phyloP scores from a whole-genome alignment of 2,797 vertebrate species.

The Poeciliopsis paucimaculata region DNA sequence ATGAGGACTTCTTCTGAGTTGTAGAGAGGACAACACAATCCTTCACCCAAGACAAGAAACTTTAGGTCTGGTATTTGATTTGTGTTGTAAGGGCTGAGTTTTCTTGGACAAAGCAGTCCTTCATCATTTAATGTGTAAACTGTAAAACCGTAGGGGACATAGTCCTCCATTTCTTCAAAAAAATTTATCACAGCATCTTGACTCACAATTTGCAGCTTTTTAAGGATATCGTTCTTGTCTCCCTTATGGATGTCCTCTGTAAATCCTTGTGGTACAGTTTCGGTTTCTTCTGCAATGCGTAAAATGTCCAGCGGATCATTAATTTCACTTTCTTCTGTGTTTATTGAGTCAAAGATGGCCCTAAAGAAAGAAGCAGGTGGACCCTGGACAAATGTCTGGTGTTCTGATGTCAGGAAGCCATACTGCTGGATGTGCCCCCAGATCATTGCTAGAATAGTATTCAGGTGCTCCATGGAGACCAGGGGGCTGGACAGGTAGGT shows the following conservation, averaged over 20 bases:
- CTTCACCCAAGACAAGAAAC: constrained; percentile 38
- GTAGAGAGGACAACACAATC: constrained; percentile 43
- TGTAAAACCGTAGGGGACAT: constrained; percentile 36
- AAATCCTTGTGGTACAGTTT: constrained; percentile 26
- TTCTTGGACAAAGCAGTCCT: constrained; percentile 17
- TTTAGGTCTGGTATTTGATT: constrained; percentile 17
- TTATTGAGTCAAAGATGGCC: constrained; percentile 46
- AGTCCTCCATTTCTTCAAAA: constrained; percentile 27
- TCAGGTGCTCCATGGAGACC: constrained; percentile 62
- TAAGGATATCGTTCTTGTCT: neutral
- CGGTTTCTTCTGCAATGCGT: constrained; percentile 7
- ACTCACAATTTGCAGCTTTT: constrained; percentile 31
- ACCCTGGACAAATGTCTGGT: constrained; percentile 21
- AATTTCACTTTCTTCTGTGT: constrained; percentile 25
- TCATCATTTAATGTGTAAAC: constrained; percentile 27
- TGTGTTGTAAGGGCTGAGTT: constrained; percentile 17
- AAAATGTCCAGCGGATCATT: constrained; percentile 28
- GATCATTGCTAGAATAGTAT: constrained; percentile 58
- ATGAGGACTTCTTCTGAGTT: constrained; percentile 29
- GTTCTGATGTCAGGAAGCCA: constrained; percentile 26
- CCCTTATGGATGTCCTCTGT: constrained; percentile 4
- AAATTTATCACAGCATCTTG: constrained; percentile 20
- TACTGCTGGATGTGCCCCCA: constrained; percentile 49
- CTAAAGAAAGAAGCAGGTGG: constrained; percentile 55
- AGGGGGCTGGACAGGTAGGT: constrained; percentile 64